Evolutionary conservation across 37 sponge, comb jelly and placozoan species (phyloP), one percentile per base, ranked within the genome.

Genomic region (Corticium candelabrum): DNA sequence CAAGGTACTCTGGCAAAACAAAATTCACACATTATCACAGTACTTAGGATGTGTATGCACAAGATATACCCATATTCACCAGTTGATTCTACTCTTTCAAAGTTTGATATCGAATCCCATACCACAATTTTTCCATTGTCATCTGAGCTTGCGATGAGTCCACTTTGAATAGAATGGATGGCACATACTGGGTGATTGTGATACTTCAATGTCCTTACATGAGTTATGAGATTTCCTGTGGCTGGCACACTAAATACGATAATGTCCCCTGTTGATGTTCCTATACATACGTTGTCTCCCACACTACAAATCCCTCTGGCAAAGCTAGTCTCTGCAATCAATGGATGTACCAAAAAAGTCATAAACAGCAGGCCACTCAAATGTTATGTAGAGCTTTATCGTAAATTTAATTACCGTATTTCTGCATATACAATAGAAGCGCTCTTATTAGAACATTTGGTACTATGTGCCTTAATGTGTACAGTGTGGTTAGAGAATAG

Each of bases 121-220:
- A 87, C 77, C 7, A 71, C 71, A 27, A 90, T 87, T 29, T 37
- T 67, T 0, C 91, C 91, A n/a, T 41, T 67, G 75, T 90, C 91
- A 71, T 90, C 85, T 39, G 73, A 39, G 71, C 81, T 83, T 37
- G 81, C 91, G 57, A 90, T 27, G 21, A 50, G 21, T 21, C 15
- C 21, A 27, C 21, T 50, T 50, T 11, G 21, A 50, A 21, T 21
- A 27, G 62, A n/a, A n/a, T n/a, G 11, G 62, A 50, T 21, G 62
- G 11, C 62, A 50, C 62, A 50, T 50, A 50, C 62, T 11, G 62
- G 62, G 21, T 50, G 21, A 21, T 50, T 50, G 62, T 50, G 62
- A 11, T 50, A 11, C 21, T 50, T 50, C 62, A 50, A 50, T 50
- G 62, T 50, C 21, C 21, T 21, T 11, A 29, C 30, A 57, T 40